Evolutionary conservation across 2,888 invertebrate genomes (phyloP), one percentile per base, ranked within the genome.

Genomic region (Drosophila atripex): DNA sequence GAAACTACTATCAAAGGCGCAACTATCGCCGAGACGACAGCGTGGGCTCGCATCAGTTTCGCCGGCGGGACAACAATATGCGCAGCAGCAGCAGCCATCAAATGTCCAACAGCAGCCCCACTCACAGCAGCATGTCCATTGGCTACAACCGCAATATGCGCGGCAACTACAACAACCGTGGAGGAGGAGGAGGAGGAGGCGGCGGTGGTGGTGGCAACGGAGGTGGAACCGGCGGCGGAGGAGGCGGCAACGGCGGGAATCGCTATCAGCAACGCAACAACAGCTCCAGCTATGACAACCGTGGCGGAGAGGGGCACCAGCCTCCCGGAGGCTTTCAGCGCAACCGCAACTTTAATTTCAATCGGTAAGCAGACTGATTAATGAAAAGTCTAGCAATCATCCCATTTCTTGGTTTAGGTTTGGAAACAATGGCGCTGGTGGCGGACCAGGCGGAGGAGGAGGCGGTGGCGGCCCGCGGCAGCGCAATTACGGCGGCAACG

Each of bases 241-340:
- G 66, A 2, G 41, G 38, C 0, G 47, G 61, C 1, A 56, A 57
- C n/a, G 60, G 65, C 16, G 46, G 47, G 9, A 65, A 50, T 5
- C 68, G 70, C 6, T 74, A 43, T 9, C 75, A 64, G 4, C 38
- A 39, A 35, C 60, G 71, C 51, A 77, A 70, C 66, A 68, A 65
- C n/a, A 75, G 69, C 55, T 58, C 68, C n/a, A 72, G 59, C 6
- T 71, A 68, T 7, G 57, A 60, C 11, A 46, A 45, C 0, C 47
- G 66, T 16, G 18, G 18, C 3, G 39, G 39, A 16, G 77, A 73
- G 1, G 32, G 57, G 0, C 69, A 65, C 4, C 60, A 47, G 4
- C 71, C 85, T 0, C 14, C 54, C 18, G 58, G 64, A 0, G 77
- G 79, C 38, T 78, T 77, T 8, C 83, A 78, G 16, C 77, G 78